phyloP scores from a whole-genome alignment of 2,797 vertebrate species.

The Silurus lanzhouensis region DNA sequence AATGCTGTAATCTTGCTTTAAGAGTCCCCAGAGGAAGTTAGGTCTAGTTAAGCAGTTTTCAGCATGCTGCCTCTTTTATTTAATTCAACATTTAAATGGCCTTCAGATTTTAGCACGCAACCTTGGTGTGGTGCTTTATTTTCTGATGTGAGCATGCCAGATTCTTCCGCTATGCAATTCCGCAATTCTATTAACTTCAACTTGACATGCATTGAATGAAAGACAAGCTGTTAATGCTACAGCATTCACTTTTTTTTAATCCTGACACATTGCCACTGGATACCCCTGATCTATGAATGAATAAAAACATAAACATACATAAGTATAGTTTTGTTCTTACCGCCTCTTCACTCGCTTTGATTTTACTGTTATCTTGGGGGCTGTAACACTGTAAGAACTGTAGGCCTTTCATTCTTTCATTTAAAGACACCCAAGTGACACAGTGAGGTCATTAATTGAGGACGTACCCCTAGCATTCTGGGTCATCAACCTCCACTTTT shows the following conservation, averaged over 20 bases:
- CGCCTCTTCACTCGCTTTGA: neutral
- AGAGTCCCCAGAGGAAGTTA: constrained; percentile 28
- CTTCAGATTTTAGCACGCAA: constrained; percentile 16
- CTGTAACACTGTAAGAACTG: constrained; percentile 44
- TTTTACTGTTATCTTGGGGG: constrained; percentile 44
- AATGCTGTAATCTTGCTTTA: constrained; percentile 18
- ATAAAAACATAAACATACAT: constrained; percentile 19
- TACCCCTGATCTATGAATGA: constrained; percentile 20
- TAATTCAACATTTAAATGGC: constrained; percentile 16
- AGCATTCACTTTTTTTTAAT: neutral
- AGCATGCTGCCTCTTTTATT: constrained; percentile 21
- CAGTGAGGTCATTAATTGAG: constrained; percentile 31
- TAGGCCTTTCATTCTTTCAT: constrained; percentile 36
- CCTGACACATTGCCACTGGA: neutral
- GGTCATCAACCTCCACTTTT: constrained; percentile 22
- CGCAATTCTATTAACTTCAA: neutral
- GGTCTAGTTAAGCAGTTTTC: constrained; percentile 39
- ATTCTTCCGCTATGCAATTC: neutral
- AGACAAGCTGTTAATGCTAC: neutral
- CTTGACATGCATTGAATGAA: neutral
- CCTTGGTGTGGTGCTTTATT: neutral
- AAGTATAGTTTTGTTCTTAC: constrained; percentile 16
- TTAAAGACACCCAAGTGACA: constrained; percentile 31
- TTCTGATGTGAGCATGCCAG: constrained; percentile 3
- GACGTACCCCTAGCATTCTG: neutral